These are phyloP conservation scores for Diorhabda elongata DNA, from an alignment of 1,140 invertebrate species.

Conservation along the genomic window DNA sequence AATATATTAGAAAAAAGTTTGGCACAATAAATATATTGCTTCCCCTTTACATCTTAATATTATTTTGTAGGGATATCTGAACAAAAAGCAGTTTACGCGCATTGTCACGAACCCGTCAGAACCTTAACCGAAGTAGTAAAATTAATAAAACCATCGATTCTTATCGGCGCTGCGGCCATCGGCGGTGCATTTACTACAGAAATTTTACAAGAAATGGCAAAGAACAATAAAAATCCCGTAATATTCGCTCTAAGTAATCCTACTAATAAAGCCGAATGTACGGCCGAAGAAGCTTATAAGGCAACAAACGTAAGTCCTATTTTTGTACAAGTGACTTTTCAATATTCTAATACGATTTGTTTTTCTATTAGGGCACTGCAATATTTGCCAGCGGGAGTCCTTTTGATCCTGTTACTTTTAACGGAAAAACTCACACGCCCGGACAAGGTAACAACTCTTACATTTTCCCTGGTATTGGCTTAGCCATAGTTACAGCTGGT, in stretches of 20 bases:
- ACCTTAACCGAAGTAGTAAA: slow-evolving; percentile 74
- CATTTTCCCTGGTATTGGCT: slow-evolving; percentile 90
- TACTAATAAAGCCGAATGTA: slow-evolving; percentile 94
- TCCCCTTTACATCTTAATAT: background rate
- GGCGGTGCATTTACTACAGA: slow-evolving; percentile 80
- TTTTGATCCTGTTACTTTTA: slow-evolving; percentile 74
- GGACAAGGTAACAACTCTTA: slow-evolving; percentile 97
- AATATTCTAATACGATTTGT: background rate
- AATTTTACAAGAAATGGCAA: slow-evolving; percentile 79
- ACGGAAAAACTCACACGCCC: slow-evolving; percentile 74
- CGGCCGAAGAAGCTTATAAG: slow-evolving; percentile 88
- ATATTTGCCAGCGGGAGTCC: slow-evolving; percentile 93
- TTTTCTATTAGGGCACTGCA: slow-evolving; percentile 61
- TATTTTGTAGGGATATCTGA: slow-evolving; percentile 53
- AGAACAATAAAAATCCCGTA: slow-evolving; percentile 71
- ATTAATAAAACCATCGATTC: slow-evolving; percentile 72
- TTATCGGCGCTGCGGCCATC: slow-evolving; percentile 81
- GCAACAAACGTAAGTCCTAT: slow-evolving; percentile 65
- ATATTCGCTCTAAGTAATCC: slow-evolving; percentile 97
- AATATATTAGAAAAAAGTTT: background rate
- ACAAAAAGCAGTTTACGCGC: slow-evolving; percentile 75
- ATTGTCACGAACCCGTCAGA: slow-evolving; percentile 64
- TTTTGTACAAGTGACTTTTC: background rate
- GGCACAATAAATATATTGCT: background rate
- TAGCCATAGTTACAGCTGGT: slow-evolving; percentile 78